These are phyloP conservation scores for Lepus townsendii DNA, from an alignment of 2,797 vertebrate species.

Conservation along the genomic window DNA sequence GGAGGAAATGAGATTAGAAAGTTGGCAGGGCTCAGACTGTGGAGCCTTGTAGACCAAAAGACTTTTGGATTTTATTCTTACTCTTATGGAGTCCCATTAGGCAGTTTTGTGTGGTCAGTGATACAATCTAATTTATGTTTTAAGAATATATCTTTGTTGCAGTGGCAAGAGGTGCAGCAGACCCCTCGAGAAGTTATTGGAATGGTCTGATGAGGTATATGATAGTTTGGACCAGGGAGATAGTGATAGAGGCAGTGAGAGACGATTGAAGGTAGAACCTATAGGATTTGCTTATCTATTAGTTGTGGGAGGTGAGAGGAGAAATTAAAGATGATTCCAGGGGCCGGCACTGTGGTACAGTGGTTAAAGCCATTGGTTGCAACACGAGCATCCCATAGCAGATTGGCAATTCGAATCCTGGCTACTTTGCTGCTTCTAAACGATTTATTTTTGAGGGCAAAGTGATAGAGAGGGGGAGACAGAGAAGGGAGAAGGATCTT, in stretches of 20 bases:
- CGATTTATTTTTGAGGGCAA: too few relatives aligned
- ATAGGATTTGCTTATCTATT: conserved; percentile 41
- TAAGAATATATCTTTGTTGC: conserved; percentile 14
- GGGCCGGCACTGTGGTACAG: too few relatives aligned
- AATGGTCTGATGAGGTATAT: conserved; percentile 7
- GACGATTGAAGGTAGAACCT: not conserved
- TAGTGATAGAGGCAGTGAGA: not conserved
- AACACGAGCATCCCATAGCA: too few relatives aligned
- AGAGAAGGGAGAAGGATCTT: too few relatives aligned
- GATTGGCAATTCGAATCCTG: too few relatives aligned
- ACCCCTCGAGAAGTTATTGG: not conserved
- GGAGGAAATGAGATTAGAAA: conserved; percentile 49
- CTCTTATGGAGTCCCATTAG: conserved; percentile 1
- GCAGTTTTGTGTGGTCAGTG: conserved; percentile 42
- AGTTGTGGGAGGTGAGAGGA: conserved; percentile 16
- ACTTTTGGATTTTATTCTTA: conserved; percentile 42
- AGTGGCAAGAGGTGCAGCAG: too few relatives aligned
- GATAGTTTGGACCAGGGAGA: not conserved
- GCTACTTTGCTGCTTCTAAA: too few relatives aligned
- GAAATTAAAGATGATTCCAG: conserved; percentile 26
- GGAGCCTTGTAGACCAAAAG: not conserved
- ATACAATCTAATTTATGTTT: conserved; percentile 9
- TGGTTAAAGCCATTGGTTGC: too few relatives aligned
- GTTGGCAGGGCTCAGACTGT: not conserved
- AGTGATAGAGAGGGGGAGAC: too few relatives aligned